A percentile compares a stretch with the other conserved stretches of the same genome.
These are phyloP conservation scores for Manis crassicaudata DNA, from an alignment of 2,797 vertebrate genomes.

Conservation along the genomic window DNA sequence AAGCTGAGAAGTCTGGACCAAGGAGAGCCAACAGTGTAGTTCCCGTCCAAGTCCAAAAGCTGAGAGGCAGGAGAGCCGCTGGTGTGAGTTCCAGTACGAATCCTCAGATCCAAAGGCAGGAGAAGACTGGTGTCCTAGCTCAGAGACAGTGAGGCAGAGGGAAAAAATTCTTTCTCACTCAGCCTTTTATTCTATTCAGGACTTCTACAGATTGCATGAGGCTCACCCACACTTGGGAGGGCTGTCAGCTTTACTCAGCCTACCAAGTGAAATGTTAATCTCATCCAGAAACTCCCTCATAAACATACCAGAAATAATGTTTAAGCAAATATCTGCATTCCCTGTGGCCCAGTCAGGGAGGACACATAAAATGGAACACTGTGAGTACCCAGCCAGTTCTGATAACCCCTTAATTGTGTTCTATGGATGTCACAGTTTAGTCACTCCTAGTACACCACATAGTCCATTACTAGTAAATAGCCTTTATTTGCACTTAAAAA, in stretches of 20 bases:
- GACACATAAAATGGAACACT: background rate
- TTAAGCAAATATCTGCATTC: background rate
- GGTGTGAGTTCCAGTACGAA: background rate
- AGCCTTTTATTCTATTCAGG: background rate
- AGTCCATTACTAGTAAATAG: background rate
- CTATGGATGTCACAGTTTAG: background rate
- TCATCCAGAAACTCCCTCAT: background rate
- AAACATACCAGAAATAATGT: background rate
- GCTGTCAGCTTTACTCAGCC: background rate
- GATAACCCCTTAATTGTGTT: background rate
- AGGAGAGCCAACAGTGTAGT: background rate
- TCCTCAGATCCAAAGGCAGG: background rate
- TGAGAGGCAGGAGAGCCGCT: background rate
- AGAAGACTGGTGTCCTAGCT: background rate
- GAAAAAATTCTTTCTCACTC: background rate
- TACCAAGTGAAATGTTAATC: background rate
- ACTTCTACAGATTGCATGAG: background rate
- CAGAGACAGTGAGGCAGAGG: background rate
- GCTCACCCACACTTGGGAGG: background rate
- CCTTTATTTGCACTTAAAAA: background rate
- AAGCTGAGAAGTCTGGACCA: background rate
- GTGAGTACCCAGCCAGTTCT: background rate
- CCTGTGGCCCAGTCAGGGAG: background rate
- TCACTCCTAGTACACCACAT: background rate
- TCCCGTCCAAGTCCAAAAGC: background rate